phyloP scores from a whole-genome alignment of 2,888 invertebrate genomes.

The Strigamia transsilvanica region DNA sequence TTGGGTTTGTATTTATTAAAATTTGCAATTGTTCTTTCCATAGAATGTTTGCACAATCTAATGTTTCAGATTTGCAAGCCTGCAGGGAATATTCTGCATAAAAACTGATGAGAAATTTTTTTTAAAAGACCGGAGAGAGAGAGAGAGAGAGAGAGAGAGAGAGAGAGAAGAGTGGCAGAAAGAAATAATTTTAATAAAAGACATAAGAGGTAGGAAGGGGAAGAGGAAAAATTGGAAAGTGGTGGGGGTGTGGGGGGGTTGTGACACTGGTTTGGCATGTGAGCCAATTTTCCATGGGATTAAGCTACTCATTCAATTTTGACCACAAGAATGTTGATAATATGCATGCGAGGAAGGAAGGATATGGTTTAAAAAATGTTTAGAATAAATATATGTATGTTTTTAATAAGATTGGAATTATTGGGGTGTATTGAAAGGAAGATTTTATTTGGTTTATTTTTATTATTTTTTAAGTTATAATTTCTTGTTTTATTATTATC shows the following conservation, averaged over 20 bases:
- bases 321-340: constrained; percentile 12
- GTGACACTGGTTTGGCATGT: constrained; percentile 12
- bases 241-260: neutral
- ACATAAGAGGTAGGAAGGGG: constrained; percentile 14
- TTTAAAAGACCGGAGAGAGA: no score
- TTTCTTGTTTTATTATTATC: no score
- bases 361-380: no score
- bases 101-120: constrained; percentile 11
- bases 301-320: constrained; percentile 20
- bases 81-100: constrained; percentile 17
- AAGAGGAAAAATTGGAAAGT: constrained; percentile 1
- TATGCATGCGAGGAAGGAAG: neutral
- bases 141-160: neutral
- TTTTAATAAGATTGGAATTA: no score
- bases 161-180: neutral
- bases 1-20: neutral
- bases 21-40: constrained; percentile 11
- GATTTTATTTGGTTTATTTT: no score
- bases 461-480: no score
- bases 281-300: constrained; percentile 1
- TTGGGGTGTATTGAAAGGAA: no score
- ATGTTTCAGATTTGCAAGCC: constrained; percentile 7
- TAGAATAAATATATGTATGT: neutral
- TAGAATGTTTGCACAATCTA: constrained; percentile 20
- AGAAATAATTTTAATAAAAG: constrained; percentile 18